Percentiles rank a stretch among this genome's conserved stretches.
Conservation (phyloP, 2,888 invertebrate species). For the Tanypteryx hageni region DNA sequence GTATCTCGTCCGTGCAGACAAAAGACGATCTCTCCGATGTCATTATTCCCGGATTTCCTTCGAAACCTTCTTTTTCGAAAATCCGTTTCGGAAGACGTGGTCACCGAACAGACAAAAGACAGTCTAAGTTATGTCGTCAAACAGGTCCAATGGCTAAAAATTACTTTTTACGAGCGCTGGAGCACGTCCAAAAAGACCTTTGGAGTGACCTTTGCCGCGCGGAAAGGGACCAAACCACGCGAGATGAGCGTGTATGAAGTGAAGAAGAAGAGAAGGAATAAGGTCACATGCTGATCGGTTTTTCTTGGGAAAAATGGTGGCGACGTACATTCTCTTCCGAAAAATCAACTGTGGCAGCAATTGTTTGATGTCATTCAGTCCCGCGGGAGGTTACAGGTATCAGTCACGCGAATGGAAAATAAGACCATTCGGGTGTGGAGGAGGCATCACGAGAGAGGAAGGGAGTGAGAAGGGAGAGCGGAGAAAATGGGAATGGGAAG, state of each 20-base stretch:
- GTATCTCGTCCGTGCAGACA: not conserved
- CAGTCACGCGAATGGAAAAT: not conserved
- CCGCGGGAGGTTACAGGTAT: not conserved
- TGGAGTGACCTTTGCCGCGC: not conserved
- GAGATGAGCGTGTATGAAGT: not conserved
- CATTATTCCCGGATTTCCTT: not conserved
- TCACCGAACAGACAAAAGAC: not conserved
- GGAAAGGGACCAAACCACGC: not conserved
- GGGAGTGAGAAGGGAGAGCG: not conserved
- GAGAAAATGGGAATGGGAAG: not conserved
- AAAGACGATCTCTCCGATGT: not conserved
- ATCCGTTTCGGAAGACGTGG: not conserved
- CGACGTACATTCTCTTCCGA: not conserved
- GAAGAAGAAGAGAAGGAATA: too few species aligned
- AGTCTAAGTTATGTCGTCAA: not conserved
- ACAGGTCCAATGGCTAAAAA: not conserved
- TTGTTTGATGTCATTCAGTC: not conserved
- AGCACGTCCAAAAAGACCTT: not conserved
- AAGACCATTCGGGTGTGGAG: not conserved
- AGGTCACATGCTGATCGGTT: too few species aligned
- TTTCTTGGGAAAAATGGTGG: not conserved
- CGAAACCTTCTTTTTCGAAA: not conserved
- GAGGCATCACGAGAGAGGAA: not conserved
- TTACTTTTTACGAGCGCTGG: not conserved
- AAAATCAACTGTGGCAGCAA: not conserved